Base-by-base conservation (phyloP, 2,113 vertebrate species). In the Rousettus leschenaultii region DNA sequence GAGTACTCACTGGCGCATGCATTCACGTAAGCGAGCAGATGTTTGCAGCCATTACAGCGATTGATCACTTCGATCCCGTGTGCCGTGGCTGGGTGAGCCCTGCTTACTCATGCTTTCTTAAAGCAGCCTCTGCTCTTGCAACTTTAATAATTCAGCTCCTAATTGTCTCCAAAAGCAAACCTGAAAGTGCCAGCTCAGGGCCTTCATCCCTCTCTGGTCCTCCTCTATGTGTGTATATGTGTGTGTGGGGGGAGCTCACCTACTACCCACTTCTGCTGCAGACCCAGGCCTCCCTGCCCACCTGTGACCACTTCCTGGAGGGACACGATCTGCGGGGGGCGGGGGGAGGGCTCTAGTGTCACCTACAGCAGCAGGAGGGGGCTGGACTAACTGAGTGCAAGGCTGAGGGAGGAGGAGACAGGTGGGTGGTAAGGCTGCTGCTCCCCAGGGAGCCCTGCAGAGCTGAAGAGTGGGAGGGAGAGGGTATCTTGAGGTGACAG, bases 21-120 rank as follows among this genome's bases (percentile, higher is more conserved):
- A 48, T 57, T 85, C 97, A 94, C 90, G 71, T 45, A 84, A 78
- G 83, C 73, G 19, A 96, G 94, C 96, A 96, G 97, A 97, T 97
- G 97, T 96, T 97, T 88, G 83, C 88, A 84, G 96, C 97, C 98
- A 96, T 98, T 98, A 97, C 68, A 89, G 75, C 59, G 35, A 98
- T 98, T 94, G 98, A 98, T 98, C 33, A 85, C 96, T 98, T 98
- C 96, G 95, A 98, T 98, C 97, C 96, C 93, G 96, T 89, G 92
- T 79, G 14, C 51, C 51, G 68, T 98, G 80, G 92, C 98, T 96
- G 97, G 98, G 98, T 97, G 96, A 97, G 98, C 97, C 97, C 86
- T 98, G 98, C 98, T 98, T 98, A 98, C 98, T 99, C 98, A 99
- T 98, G 98, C 98, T 91, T 98, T 98, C 98, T 98, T 96, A 98